These are phyloP conservation scores for Pseudeuparius sepicola DNA, from an alignment of 2,888 invertebrate species.

Conservation along the genomic window DNA sequence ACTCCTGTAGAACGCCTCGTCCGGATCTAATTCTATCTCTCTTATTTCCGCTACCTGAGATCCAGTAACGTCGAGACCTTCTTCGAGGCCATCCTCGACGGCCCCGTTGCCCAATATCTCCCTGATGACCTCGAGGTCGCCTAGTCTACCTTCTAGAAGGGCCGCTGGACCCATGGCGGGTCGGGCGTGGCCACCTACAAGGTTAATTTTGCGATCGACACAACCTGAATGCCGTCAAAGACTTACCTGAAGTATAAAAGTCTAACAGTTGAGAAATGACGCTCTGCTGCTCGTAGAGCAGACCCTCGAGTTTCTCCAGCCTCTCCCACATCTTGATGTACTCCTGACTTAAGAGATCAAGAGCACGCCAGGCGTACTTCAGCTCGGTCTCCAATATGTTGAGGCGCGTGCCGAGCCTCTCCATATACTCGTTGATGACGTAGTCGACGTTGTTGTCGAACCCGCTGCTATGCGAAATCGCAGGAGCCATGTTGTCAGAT, in stretches of 20 bases:
- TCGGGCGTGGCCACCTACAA: no score
- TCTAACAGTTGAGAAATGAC: constrained; percentile 81
- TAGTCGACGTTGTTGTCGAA: constrained; percentile 48
- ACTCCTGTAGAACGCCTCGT: constrained; percentile 81
- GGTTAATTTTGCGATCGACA: no score
- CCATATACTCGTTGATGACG: constrained; percentile 85
- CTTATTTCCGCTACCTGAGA: constrained; percentile 32
- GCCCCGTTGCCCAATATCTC: constrained; percentile 57
- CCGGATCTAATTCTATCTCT: constrained; percentile 53
- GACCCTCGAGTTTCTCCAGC: constrained; percentile 76
- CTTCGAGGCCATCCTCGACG: constrained; percentile 57
- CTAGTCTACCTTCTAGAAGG: constrained; percentile 33
- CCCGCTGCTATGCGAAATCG: constrained; percentile 26
- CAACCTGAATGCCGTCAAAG: no score
- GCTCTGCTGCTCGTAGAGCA: constrained; percentile 82
- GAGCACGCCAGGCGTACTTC: constrained; percentile 85
- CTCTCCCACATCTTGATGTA: constrained; percentile 92
- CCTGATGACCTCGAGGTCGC: constrained; percentile 50
- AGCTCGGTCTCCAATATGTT: constrained; percentile 83
- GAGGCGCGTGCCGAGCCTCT: constrained; percentile 74
- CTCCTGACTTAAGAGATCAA: constrained; percentile 82
- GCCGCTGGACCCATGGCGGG: constrained; percentile 36
- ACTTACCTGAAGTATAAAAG: constrained; percentile 58
- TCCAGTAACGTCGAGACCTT: constrained; percentile 48
- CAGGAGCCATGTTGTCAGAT: constrained; percentile 33